Conservation (phyloP, 2,113 vertebrate species). For the Macrotis lagotis region DNA sequence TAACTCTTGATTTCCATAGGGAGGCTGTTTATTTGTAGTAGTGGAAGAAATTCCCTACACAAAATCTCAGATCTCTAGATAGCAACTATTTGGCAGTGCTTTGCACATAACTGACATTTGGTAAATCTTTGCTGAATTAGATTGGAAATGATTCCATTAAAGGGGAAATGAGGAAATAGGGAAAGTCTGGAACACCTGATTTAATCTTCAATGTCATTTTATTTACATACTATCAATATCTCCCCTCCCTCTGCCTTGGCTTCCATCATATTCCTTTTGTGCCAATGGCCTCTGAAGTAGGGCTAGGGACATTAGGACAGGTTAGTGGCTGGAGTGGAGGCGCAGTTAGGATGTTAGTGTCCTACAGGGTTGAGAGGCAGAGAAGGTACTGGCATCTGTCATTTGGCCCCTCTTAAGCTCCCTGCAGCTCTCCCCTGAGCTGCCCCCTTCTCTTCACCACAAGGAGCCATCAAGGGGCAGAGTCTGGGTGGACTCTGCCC, state of each 20-base stretch:
- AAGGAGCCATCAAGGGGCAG: slow-evolving; percentile 21
- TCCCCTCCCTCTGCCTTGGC: slow-evolving; percentile 32
- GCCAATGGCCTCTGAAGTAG: slow-evolving; percentile 2
- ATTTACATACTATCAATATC: slow-evolving; percentile 54
- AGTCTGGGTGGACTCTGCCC: not conserved
- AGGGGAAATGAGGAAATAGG: slow-evolving; percentile 37
- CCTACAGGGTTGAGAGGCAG: slow-evolving; percentile 16
- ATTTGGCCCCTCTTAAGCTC: not conserved
- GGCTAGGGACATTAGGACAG: not conserved
- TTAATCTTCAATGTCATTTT: slow-evolving; percentile 63
- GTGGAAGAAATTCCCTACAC: not conserved
- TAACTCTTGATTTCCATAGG: not conserved
- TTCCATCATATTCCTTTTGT: slow-evolving; percentile 28
- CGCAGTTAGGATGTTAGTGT: slow-evolving; percentile 45
- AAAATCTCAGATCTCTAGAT: slow-evolving; percentile 8
- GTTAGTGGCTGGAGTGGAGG: slow-evolving; percentile 34
- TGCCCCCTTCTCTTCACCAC: slow-evolving; percentile 6
- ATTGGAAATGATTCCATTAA: not conserved
- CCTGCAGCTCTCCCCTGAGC: not conserved
- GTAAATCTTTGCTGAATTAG: not conserved
- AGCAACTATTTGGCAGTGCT: not conserved
- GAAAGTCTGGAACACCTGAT: slow-evolving; percentile 27
- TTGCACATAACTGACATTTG: not conserved
- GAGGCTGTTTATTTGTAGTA: not conserved
- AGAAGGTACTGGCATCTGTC: slow-evolving; percentile 62